Conservation (phyloP, 2,797 vertebrate genomes). For the Sebastes variabilis region DNA sequence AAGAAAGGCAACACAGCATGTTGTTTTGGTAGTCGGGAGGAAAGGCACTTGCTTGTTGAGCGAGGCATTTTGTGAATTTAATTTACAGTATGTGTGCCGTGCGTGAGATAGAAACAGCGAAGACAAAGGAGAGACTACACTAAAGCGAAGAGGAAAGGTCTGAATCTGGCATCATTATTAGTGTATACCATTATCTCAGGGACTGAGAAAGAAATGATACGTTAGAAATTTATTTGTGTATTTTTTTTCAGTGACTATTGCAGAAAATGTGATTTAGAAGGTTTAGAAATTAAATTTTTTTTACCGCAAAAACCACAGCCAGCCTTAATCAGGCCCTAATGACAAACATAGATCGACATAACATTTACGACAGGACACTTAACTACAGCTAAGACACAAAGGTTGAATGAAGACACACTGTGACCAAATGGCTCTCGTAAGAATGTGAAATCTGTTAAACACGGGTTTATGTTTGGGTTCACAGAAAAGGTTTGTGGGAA, state of each 20-base stretch:
- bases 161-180: slow-evolving; percentile 70
- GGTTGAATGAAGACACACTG: slow-evolving; percentile 20
- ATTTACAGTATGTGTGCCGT: slow-evolving; percentile 18
- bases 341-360: slow-evolving; percentile 48
- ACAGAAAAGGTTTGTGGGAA: neutral
- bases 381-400: slow-evolving; percentile 24
- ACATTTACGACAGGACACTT: slow-evolving; percentile 62
- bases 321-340: slow-evolving; percentile 35
- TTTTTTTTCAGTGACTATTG: slow-evolving; percentile 24
- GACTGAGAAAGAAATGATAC: slow-evolving; percentile 1
- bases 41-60: slow-evolving; percentile 50
- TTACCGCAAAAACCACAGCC: slow-evolving; percentile 40
- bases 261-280: slow-evolving; percentile 38
- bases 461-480: neutral
- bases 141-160: slow-evolving; percentile 21
- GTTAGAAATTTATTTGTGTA: slow-evolving; percentile 28
- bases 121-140: slow-evolving; percentile 33
- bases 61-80: slow-evolving; percentile 19
- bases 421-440: slow-evolving; percentile 35
- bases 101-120: slow-evolving; percentile 22
- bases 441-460: slow-evolving; percentile 35
- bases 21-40: slow-evolving; percentile 55
- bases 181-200: slow-evolving; percentile 34
- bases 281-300: slow-evolving; percentile 46
- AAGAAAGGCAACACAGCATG: slow-evolving; percentile 44